Percentiles rank a stretch among this genome's conserved stretches.
phyloP scores from a whole-genome alignment of 2,888 invertebrate species.

The Patella pellucida region DNA sequence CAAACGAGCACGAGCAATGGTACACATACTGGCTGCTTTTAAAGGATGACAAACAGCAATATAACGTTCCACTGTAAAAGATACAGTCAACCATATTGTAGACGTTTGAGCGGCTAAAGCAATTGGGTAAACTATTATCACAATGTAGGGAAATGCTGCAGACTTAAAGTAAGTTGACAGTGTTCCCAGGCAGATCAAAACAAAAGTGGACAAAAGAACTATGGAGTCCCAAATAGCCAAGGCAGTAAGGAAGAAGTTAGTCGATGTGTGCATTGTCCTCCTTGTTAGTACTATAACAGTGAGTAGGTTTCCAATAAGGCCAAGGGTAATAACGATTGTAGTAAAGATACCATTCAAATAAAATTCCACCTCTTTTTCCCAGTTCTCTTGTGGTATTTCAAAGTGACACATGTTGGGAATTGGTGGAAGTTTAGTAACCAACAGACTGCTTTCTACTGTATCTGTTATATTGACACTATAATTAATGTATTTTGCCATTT shows the following conservation, averaged over 20 bases:
- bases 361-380: constrained; percentile 29
- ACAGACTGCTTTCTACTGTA: not conserved
- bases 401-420: constrained; percentile 1
- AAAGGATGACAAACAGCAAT: constrained; percentile 85
- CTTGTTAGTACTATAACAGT: constrained; percentile 75
- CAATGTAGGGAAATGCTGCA: constrained; percentile 59
- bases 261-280: constrained; percentile 81
- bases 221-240: constrained; percentile 69
- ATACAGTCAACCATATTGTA: constrained; percentile 87
- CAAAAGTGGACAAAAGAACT: constrained; percentile 61
- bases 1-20: constrained; percentile 86
- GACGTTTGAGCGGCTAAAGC: constrained; percentile 92
- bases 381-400: constrained; percentile 16
- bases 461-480: not conserved
- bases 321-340: constrained; percentile 73
- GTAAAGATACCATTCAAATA: constrained; percentile 61
- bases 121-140: constrained; percentile 76
- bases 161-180: constrained; percentile 48
- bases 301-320: constrained; percentile 78
- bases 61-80: constrained; percentile 86
- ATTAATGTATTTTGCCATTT: not conserved
- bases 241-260: constrained; percentile 74
- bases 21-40: constrained; percentile 89
- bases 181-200: constrained; percentile 61
- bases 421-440: not conserved